These are phyloP conservation scores for Sardinella longiceps DNA, from an alignment of 2,797 vertebrate species.

Conservation along the genomic window DNA sequence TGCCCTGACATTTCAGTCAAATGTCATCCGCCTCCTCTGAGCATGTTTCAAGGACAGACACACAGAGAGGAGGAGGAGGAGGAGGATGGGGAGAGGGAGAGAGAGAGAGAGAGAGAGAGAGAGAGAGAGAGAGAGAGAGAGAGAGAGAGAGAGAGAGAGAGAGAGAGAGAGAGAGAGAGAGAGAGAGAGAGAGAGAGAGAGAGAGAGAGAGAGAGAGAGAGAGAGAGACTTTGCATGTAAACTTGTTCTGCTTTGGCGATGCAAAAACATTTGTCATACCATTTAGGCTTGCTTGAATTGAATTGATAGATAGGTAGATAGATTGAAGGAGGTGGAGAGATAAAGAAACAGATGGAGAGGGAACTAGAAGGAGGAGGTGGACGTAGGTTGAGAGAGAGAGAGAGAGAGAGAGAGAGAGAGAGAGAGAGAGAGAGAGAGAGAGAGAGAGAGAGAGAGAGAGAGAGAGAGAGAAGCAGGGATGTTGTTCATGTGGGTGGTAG, in stretches of 20 bases:
- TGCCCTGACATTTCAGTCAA: slow-evolving; percentile 7
- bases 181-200: not conserved
- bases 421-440: not conserved
- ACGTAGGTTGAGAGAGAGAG: slow-evolving; percentile 2
- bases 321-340: no score
- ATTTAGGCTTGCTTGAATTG: no score
- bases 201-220: no score
- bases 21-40: not conserved
- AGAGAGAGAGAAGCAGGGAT: not conserved
- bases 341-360: no score
- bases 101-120: slow-evolving; percentile 24
- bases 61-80: not conserved
- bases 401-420: not conserved
- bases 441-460: not conserved
- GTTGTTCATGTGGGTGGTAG: not conserved
- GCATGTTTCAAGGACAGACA: slow-evolving; percentile 1
- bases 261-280: no score
- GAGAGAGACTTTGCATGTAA: no score
- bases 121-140: not conserved
- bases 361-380: no score
- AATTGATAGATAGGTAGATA: no score
- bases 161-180: slow-evolving; percentile 1
- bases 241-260: no score
- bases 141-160: not conserved
- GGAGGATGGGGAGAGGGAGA: slow-evolving; percentile 22